Base-by-base conservation (phyloP, 2,113 vertebrate genomes). In the Dendrocopos noguchii region DNA sequence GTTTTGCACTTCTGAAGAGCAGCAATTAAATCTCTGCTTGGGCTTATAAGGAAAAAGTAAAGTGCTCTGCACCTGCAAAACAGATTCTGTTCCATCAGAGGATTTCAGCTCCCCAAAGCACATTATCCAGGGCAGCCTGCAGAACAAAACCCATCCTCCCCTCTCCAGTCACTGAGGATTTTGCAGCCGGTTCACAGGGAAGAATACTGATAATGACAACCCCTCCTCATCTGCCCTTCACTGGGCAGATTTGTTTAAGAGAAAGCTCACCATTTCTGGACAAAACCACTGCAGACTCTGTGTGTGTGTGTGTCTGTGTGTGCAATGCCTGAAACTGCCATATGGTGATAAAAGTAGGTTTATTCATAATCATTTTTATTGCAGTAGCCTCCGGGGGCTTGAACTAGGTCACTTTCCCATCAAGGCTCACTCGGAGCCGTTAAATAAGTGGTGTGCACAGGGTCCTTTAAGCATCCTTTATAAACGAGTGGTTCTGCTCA, bases 1-100 rank as follows among this genome's bases (percentile, higher is more conserved):
- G 94, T 97, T 97, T 96, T 94, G 93, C 91, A 90, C 87, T 96
- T 97, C 79, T 91, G 90, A 97, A 96, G 90, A 97, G 81, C 90
- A 97, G 96, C 96, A 97, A 97, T 97, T 97, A 98, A 96, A 94
- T 93, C 87, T 93, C 94, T 90, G 67, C 95, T 97, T 95, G 93
- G 93, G 91, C 93, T 96, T 95, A 88, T 47, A 88, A 94, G 92
- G 87, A 93, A 89, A 96, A 91, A 97, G 90, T 92, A 82, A 91
- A 91, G 86, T 75, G 87, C 84, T 96, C 90, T 83, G 92, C 95
- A 97, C 93, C 95, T 97, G 97, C 92, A 89, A 60, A 76, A 87
- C 7, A 3, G 85, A 96, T 75, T 94, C 60, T 17, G 11, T 74
- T 88, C 73, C 88, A 61, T 6, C 3, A 6, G 83, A 83, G 90